Evolutionary conservation across 2,888 invertebrate genomes (phyloP), one percentile per base, ranked within the genome.

Genomic region (Drosophila infuscata): DNA sequence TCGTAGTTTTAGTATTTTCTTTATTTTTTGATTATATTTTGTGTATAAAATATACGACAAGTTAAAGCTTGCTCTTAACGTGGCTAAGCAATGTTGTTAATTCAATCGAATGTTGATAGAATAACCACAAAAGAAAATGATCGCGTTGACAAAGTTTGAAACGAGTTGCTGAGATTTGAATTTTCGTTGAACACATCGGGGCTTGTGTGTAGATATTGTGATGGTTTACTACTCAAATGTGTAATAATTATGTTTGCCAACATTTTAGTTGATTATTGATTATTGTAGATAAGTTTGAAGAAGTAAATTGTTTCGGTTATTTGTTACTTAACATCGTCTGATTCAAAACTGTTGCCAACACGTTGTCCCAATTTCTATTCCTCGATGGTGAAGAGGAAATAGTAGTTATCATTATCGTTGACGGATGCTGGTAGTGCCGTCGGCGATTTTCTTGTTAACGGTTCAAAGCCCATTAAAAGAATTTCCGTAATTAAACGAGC

Each of bases 401-500:
- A 94, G 90, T 95, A 94, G 82, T 95, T 94, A 57, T 92, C 68
- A 92, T 94, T 91, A 94, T 95, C 94, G 90, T 95, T 93, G 94
- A 96, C 94, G 92, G 94, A 94, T 43, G 91, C 89, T 90, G 95
- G 95, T 76, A 97, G 96, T 88, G 96, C 95, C 92, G 96, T 94
- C 65, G 95, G 95, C 78, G 98, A 96, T 83, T 95, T 96, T 52
- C 98, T 97, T 49, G 97, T 95, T 91, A 99, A 94, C 74, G 97
- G 95, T 81, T 96, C 95, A 94, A 99, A 99, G 73, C 99, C 99
- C 94, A 99, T 95, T 94, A 98, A 98, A 97, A 98, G 98, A 95
- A 99, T 99, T 41, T 98, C 98, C 87, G 98, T 96, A 80, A 99
- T 96, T 90, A 99, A 94, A 83, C 96, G 96, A 61, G 96, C 96